phyloP scores from a whole-genome alignment of 2,888 invertebrate species.

The Lasioglossum figueresi region DNA sequence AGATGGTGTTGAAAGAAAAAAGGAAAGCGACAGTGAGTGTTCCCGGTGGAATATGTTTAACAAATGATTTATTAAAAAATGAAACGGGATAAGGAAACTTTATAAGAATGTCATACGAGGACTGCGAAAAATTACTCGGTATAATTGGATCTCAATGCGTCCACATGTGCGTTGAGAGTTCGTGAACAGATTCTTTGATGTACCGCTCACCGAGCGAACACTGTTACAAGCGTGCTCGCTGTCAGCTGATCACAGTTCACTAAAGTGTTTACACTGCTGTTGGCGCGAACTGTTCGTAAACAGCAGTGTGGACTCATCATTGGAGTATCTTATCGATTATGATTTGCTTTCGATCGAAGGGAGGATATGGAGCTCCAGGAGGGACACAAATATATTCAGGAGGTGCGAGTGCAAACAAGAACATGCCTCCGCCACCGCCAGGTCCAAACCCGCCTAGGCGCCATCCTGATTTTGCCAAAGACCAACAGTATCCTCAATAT shows the following conservation, averaged over 20 bases:
- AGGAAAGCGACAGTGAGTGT: background rate
- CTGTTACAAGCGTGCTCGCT: too few species aligned
- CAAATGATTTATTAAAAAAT: background rate
- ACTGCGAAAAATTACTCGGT: background rate
- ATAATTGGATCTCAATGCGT: background rate
- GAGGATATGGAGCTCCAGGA: slow-evolving; percentile 79
- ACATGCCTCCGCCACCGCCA: slow-evolving; percentile 88
- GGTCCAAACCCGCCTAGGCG: slow-evolving; percentile 87
- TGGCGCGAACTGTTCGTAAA: background rate
- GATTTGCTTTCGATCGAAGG: slow-evolving; percentile 66
- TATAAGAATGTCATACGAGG: background rate
- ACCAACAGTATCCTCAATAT: slow-evolving; percentile 89
- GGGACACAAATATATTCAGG: slow-evolving; percentile 84
- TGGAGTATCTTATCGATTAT: background rate
- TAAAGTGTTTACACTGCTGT: background rate
- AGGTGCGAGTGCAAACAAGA: slow-evolving; percentile 85
- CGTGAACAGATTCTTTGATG: too few species aligned
- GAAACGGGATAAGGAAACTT: background rate
- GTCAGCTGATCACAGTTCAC: background rate
- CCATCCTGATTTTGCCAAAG: slow-evolving; percentile 93
- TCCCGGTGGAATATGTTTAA: background rate
- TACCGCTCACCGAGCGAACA: background rate
- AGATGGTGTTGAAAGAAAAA: background rate
- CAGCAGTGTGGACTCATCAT: background rate
- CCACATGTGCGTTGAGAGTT: background rate